phyloP scores from a whole-genome alignment of 2,888 invertebrate species.

The Limnephilus rhombicus region DNA sequence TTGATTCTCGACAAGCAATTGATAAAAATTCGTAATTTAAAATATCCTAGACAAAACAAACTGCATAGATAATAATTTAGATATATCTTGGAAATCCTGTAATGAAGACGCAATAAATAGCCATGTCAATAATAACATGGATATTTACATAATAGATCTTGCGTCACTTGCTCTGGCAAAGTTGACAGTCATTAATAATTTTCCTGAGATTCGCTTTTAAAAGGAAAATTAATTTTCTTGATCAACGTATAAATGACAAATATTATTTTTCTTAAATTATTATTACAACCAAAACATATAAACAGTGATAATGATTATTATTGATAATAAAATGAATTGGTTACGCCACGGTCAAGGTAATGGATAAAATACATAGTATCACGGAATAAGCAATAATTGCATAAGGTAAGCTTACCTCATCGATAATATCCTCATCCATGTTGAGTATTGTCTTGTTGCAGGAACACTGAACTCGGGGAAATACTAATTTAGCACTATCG shows the following conservation, averaged over 20 bases:
- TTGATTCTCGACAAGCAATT: neutral
- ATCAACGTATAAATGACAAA: neutral
- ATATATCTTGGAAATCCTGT: neutral
- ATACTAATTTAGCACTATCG: constrained; percentile 36
- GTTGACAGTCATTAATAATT: neutral
- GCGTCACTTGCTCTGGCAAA: neutral
- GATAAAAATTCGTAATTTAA: neutral
- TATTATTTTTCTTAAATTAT: neutral
- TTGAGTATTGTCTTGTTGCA: neutral
- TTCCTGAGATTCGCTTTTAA: neutral
- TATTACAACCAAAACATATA: neutral
- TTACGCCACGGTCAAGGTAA: neutral
- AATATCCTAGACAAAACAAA: neutral
- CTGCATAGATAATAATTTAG: neutral
- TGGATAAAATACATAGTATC: neutral
- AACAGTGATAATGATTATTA: neutral
- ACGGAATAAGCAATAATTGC: neutral
- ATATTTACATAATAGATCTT: neutral
- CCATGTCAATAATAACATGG: neutral
- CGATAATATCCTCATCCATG: constrained; percentile 55
- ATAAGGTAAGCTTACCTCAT: constrained; percentile 47
- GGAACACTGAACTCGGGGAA: constrained; percentile 16
- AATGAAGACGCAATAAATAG: neutral
- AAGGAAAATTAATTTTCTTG: neutral
- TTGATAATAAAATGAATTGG: neutral